A percentile compares a stretch with the other conserved stretches of the same genome.
These are phyloP conservation scores for Pseudomyrmex pallidus DNA, from an alignment of 1,140 invertebrate species.

Conservation along the genomic window DNA sequence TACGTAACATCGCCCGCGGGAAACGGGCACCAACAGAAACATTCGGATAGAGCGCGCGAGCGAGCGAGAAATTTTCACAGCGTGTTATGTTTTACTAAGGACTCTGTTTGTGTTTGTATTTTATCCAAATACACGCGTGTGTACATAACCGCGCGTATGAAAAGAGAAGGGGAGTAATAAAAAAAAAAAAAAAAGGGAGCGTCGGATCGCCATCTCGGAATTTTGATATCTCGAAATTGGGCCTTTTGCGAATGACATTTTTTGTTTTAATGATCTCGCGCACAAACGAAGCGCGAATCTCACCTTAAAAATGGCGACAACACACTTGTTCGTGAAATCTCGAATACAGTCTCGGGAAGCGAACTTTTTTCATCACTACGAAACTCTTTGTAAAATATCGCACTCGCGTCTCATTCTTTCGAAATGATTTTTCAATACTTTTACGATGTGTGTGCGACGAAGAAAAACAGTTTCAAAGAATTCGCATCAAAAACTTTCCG, in stretches of 20 bases:
- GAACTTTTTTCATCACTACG: too few relatives aligned
- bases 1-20: constrained; percentile 15
- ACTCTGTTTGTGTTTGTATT: constrained; percentile 60
- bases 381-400: too few relatives aligned
- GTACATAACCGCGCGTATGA: not conserved
- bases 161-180: not conserved
- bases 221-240: constrained; percentile 23
- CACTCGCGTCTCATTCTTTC: too few relatives aligned
- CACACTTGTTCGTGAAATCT: too few relatives aligned
- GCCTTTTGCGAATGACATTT: not conserved
- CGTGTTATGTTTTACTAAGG: constrained; percentile 61
- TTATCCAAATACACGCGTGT: constrained; percentile 40
- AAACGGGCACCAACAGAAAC: constrained; percentile 11
- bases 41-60: not conserved
- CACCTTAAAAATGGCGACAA: too few relatives aligned
- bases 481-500: too few relatives aligned
- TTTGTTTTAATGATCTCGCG: not conserved
- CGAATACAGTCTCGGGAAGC: too few relatives aligned
- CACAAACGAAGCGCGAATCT: too few relatives aligned
- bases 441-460: too few relatives aligned
- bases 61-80: constrained; percentile 39
- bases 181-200: not conserved
- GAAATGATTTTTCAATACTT: too few relatives aligned
- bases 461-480: too few relatives aligned
- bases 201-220: constrained; percentile 2